phyloP scores from a whole-genome alignment of 1,140 invertebrate species.

The Polypedilum vanderplanki region DNA sequence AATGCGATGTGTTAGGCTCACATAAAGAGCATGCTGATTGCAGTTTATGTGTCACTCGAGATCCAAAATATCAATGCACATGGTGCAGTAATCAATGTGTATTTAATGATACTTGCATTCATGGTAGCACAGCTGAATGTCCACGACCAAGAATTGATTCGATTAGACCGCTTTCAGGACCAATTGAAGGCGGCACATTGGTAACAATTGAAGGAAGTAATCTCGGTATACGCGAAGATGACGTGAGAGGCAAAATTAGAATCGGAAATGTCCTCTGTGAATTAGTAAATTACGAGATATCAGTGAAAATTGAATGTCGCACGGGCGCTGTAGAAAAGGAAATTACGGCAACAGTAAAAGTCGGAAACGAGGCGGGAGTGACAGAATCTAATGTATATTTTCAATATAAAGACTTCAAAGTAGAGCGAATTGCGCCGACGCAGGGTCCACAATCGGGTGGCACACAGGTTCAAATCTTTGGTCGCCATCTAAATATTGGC shows the following conservation, averaged over 20 bases:
- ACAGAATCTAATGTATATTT: conserved; percentile 84
- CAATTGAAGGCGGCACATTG: conserved; percentile 90
- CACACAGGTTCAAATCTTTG: conserved; percentile 82
- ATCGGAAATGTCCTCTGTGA: conserved; percentile 86
- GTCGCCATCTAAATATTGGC: conserved; percentile 89
- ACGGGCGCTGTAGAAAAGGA: conserved; percentile 72
- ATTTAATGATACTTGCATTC: conserved; percentile 70
- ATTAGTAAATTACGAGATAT: conserved; percentile 83
- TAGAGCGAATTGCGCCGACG: conserved; percentile 73
- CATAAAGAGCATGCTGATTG: conserved; percentile 89
- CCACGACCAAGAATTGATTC: conserved; percentile 89
- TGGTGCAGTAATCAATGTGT: conserved; percentile 87
- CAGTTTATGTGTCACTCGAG: conserved; percentile 84
- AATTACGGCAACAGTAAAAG: conserved; percentile 71
- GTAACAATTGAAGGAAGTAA: conserved; percentile 95
- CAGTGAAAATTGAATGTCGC: conserved; percentile 81
- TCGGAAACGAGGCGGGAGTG: conserved; percentile 81
- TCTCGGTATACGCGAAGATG: conserved; percentile 81
- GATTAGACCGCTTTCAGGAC: conserved; percentile 90
- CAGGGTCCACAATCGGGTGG: conserved; percentile 91
- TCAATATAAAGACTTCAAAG: conserved; percentile 78
- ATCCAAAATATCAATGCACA: conserved; percentile 79
- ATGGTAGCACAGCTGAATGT: conserved; percentile 60
- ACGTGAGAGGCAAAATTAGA: conserved; percentile 83
- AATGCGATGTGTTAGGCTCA: conserved; percentile 87